These are phyloP conservation scores for Coturnix japonica DNA, from an alignment of 2,113 vertebrate genomes.

Conservation along the genomic window DNA sequence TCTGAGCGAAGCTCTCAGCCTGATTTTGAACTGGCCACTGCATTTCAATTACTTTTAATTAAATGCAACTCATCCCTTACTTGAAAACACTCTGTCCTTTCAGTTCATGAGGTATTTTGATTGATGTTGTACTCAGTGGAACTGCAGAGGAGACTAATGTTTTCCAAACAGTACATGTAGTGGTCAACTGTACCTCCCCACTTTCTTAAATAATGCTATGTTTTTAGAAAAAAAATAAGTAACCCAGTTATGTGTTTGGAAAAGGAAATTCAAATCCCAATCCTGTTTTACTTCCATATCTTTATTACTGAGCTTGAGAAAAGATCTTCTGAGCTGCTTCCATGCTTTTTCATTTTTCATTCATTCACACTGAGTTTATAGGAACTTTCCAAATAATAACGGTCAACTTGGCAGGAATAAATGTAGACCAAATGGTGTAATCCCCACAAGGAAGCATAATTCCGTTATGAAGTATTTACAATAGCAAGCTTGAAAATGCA, in stretches of 20 bases:
- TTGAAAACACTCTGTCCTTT: not conserved
- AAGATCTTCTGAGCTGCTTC: not conserved
- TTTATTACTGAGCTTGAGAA: not conserved
- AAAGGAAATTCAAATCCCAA: not conserved
- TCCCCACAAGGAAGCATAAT: conserved; percentile 64
- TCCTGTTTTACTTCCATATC: not conserved
- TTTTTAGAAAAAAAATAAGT: not conserved
- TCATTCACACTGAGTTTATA: conserved; percentile 54
- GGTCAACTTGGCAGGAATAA: conserved; percentile 59
- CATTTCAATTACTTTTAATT: conserved; percentile 31
- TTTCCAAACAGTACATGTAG: not conserved
- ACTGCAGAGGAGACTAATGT: not conserved
- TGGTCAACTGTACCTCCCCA: not conserved
- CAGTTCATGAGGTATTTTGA: not conserved
- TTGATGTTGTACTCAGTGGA: not conserved
- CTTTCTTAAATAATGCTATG: not conserved
- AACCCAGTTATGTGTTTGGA: not conserved
- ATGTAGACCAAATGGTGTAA: conserved; percentile 56
- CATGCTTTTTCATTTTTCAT: conserved; percentile 17
- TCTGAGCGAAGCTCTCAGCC: not conserved
- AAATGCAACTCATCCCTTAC: not conserved
- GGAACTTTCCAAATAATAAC: conserved; percentile 47
- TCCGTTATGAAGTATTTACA: conserved; percentile 68
- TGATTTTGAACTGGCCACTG: not conserved
- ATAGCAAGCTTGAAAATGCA: conserved; percentile 60